A percentile compares a stretch with the other conserved stretches of the same genome.
Conservation (phyloP, 2,888 invertebrate genomes). For the Lasiommata megera region DNA sequence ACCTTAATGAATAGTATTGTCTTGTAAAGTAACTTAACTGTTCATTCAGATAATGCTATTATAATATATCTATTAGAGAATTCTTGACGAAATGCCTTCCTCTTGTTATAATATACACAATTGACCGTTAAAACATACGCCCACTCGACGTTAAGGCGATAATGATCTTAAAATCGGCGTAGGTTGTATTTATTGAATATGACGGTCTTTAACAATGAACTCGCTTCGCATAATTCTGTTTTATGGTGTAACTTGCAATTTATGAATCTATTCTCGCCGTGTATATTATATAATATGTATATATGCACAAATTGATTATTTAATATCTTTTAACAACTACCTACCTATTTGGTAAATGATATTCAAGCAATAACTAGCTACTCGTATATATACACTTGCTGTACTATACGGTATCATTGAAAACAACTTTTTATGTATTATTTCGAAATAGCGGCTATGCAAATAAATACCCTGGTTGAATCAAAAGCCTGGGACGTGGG, state of each 20-base stretch:
- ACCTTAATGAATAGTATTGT: constrained; percentile 66
- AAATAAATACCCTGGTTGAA: too few relatives aligned
- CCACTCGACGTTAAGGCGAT: constrained; percentile 59
- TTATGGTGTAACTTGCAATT: constrained; percentile 9
- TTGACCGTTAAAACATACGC: constrained; percentile 59
- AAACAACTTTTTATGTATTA: too few relatives aligned
- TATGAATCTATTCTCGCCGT: neutral
- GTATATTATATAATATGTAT: neutral
- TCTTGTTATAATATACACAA: constrained; percentile 68
- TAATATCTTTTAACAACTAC: too few relatives aligned
- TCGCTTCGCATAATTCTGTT: constrained; percentile 14
- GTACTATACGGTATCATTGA: too few relatives aligned
- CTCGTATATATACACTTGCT: too few relatives aligned
- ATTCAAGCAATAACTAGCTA: too few relatives aligned
- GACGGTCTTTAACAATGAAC: constrained; percentile 20
- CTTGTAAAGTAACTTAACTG: constrained; percentile 59
- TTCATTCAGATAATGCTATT: constrained; percentile 55
- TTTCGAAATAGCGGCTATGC: too few relatives aligned
- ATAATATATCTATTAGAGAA: constrained; percentile 49
- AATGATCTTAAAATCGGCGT: constrained; percentile 74
- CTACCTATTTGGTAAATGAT: too few relatives aligned
- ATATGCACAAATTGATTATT: too few relatives aligned
- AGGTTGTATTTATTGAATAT: constrained; percentile 52
- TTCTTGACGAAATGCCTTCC: constrained; percentile 43
- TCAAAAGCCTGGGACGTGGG: too few relatives aligned